Evolutionary conservation across 2,888 invertebrate species (phyloP), one percentile per base, ranked within the genome.

Genomic region (Beris morrisii): DNA sequence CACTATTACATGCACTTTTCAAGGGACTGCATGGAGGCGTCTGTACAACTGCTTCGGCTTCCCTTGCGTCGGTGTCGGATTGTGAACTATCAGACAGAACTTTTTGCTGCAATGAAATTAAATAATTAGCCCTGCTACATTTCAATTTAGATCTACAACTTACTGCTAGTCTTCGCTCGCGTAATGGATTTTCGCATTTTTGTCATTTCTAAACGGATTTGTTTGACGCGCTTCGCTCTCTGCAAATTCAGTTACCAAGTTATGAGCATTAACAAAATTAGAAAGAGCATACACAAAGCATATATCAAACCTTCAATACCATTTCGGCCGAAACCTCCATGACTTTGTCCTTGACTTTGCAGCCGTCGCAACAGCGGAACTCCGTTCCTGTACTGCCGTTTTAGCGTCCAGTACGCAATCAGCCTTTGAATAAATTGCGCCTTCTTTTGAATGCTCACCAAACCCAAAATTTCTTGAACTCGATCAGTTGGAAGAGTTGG

Each of bases 321-420:
- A 69, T 78, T 77, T 55, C 86, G 84, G 71, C 85, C 77, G 30
- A 79, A 83, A 31, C 84, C 82, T 12, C 81, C 78, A 69, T 80
- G 79, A 66, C 77, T 82, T 74, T 82, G 75, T 73, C 84, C 72
- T 81, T 81, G 79, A 69, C 87, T 88, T 75, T 95, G 95, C 32
- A 95, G 82, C 5, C 97, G 82, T 52, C 97, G 81, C 67, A 99
- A 80, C 67, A 99, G 83, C 0, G 99, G 98, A 7, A 97, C 97
- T 0, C 99, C 99, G 76, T 97, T 97, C 58, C 98, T 83, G 70
- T 92, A 91, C 76, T 96, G 95, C 1, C 99, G 83, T 79, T 99
- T 99, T 52, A 98, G 82, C 4, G 95, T 97, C 99, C 99, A 99
- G 77, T 97, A 99, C 0, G 95, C 93, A 65, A 97, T 88, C 12